Base-by-base conservation (phyloP, 2,888 invertebrate species). In the Lycia hirtaria region DNA sequence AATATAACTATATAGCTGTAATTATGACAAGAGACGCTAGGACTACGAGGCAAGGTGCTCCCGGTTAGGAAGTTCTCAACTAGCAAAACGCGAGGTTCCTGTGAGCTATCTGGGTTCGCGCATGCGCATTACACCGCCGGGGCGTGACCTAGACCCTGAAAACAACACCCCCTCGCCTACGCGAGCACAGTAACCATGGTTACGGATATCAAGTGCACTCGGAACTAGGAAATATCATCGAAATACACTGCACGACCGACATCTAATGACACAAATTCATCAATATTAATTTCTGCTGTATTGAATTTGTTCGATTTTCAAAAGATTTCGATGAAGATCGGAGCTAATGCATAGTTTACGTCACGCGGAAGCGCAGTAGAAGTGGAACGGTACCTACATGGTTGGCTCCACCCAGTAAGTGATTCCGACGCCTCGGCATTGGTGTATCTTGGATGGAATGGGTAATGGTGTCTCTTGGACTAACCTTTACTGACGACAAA, bases 91-190 rank as follows among this genome's bases (percentile, higher is more conserved):
- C 59, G 62, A 62, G 63, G 72, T 81, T 80, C 81, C 79, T 76
- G 68, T 73, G 73, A 65, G 74, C 66, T 44, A 70, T 78, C 78
- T 63, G 33, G 60, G 69, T 70, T 76, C 85, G 85, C 90, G 88
- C 91, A 72, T 79, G 92, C 92, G 92, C 78, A 20, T 9, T 24
- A 56, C 22, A 54, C 50, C 66, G 44, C 78, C 75, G 78, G 91
- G 92, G 92, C 92, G 92, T 92, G 88, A 92, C 93, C 93, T 92
- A 93, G 92, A 93, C 92, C 92, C 88, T 92, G 92, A 89, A 88
- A 86, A 78, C 70, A 66, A 71, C 88, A 85, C 87, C 89, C 86
- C 81, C 79, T 82, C 80, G 80, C 92, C 91, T 81, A 88, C 88
- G 77, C 86, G 70, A 60, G 75, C 72, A 74, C 53, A 55, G 86